Evolutionary conservation across 2,888 invertebrate species (phyloP).

Genomic region (Imbricaverruca yamaguchii): DNA sequence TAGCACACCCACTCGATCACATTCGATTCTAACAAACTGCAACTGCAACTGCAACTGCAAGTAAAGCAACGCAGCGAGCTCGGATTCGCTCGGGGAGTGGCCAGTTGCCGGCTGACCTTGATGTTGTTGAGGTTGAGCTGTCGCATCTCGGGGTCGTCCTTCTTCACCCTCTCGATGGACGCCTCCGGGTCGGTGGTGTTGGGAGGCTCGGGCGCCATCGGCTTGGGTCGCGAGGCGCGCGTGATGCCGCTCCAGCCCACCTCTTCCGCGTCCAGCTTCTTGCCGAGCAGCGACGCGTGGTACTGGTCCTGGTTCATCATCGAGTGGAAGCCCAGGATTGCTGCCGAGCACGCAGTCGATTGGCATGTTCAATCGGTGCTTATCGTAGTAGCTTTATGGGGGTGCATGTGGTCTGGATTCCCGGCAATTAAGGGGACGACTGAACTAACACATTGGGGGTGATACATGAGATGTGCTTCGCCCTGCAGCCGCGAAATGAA

Average conservation of each 20-base stretch:
- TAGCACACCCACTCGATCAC: too few species aligned
- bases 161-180: conserved; percentile 77
- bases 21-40: too few species aligned
- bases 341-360: conserved; percentile 53
- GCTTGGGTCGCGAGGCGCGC: conserved; percentile 83
- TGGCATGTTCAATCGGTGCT: too few species aligned
- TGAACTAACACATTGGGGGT: too few species aligned
- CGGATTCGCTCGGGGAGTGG: too few species aligned
- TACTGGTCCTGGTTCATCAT: conserved; percentile 99
- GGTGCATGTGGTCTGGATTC: too few species aligned
- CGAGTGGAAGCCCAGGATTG: conserved; percentile 97
- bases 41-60: too few species aligned
- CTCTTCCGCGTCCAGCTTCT: conserved; percentile 53
- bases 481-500: too few species aligned
- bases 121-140: conserved; percentile 99
- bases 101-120: conserved; percentile 56
- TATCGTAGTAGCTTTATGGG: too few species aligned
- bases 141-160: conserved; percentile 76
- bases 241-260: conserved; percentile 92
- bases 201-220: conserved; percentile 89
- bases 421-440: too few species aligned
- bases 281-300: conserved; percentile 89
- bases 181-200: conserved; percentile 94
- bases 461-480: too few species aligned
- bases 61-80: too few species aligned